Percentiles rank a stretch among this genome's conserved stretches.
Conservation (phyloP, 2,797 vertebrate genomes). For the Hapalemur alaotrensis region DNA sequence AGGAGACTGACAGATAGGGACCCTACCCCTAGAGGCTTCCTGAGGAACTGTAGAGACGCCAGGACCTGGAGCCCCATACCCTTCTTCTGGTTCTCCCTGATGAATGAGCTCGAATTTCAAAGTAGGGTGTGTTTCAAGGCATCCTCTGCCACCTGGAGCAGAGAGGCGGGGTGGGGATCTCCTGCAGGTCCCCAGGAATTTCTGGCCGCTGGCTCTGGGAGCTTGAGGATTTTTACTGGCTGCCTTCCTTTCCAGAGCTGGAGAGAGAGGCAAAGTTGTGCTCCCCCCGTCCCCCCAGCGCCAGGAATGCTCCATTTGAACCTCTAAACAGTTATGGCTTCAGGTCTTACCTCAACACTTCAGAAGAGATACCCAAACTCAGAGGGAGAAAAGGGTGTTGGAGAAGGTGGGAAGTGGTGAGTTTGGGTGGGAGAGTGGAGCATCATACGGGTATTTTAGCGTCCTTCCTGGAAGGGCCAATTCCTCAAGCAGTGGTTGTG, state of each 20-base stretch:
- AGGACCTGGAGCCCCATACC: neutral
- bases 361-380: neutral
- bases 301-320: neutral
- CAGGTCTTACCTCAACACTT: neutral
- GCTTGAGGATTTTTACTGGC: neutral
- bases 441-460: neutral
- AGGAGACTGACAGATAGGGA: too few species aligned
- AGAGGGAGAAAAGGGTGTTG: neutral
- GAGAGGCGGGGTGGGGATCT: neutral
- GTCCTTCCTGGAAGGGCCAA: neutral
- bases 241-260: neutral
- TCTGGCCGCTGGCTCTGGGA: neutral
- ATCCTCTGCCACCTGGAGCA: neutral
- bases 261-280: neutral
- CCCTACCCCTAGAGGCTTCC: neutral
- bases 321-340: neutral
- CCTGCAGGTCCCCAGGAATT: neutral
- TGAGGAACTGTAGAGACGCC: neutral
- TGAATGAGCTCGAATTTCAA: neutral
- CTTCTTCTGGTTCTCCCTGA: neutral
- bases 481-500: neutral
- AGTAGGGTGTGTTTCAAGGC: neutral
- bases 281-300: neutral
- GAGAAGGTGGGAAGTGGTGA: neutral
- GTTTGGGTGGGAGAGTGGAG: neutral